Base-by-base conservation (phyloP, 2,113 vertebrate species). In the Anguilla rostrata region DNA sequence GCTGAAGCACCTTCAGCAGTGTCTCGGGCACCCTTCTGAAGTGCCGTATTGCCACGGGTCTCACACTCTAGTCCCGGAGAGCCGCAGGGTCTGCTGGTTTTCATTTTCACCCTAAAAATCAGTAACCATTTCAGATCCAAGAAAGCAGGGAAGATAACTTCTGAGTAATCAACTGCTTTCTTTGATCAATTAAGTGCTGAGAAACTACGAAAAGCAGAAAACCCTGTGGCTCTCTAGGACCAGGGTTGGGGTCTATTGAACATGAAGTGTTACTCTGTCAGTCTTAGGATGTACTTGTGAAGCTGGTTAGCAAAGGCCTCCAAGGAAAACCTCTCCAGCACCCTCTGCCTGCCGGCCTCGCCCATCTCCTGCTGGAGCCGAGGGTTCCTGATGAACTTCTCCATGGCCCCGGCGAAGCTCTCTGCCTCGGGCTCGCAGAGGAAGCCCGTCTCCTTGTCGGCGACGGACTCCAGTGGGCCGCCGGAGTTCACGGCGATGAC, bases 401-500 rank as follows among this genome's bases (percentile, higher is more conserved):
- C 95, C 95, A 99, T 98, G 79, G 97, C 97, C 88, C 96, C 92
- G 20, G 97, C 96, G 81, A 99, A 99, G 79, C 92, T 91, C 0
- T 92, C 92, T 0, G 97, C 96, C 3, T 95, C 92, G 87, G 98
- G 96, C 88, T 97, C 94, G 81, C 98, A 98, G 46, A 99, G 93
- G 91, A 98, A 99, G 39, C 98, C 98, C 0, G 98, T 99, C 90
- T 97, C 93, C 0, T 93, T 94, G 26, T 98, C 94, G 18, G 92
- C 91, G 22, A 99, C 40, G 5, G 98, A 97, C 93, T 99, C 98
- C 91, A 99, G 92, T 53, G 98, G 98, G 0, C 98, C 98, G 0
- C 98, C 98, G 0, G 98, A 98, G 92, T 97, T 97, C 81, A 97
- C 98, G 0, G 98, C 98, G 39, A 99, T 94, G 90, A 99, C 97